Conservation (phyloP, 37 sponge, comb jelly and placozoan genomes). For the Aphrocallistes beatrix region DNA sequence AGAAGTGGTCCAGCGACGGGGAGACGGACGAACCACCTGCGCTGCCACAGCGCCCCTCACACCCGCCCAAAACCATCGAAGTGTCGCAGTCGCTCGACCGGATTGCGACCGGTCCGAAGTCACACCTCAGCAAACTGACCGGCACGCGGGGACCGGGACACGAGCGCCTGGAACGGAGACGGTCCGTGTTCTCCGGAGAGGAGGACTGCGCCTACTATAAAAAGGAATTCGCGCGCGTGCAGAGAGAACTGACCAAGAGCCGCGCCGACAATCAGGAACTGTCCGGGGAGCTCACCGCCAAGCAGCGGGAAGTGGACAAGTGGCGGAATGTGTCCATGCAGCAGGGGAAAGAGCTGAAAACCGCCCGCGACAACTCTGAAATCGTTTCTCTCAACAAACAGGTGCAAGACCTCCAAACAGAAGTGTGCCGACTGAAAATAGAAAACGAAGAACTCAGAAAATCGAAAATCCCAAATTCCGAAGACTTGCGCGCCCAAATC, state of each 20-base stretch:
- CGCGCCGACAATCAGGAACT: not conserved
- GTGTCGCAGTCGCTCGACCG: not conserved
- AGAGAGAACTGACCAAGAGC: not conserved
- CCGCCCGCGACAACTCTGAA: not conserved
- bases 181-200: not conserved
- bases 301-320: not conserved
- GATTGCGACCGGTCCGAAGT: not conserved
- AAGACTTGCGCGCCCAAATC: not conserved
- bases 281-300: not conserved
- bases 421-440: not conserved
- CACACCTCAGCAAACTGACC: not conserved
- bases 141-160: not conserved
- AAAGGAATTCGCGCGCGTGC: not conserved
- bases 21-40: not conserved
- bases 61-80: not conserved
- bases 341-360: not conserved
- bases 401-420: not conserved
- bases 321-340: not conserved
- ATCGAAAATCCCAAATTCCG: not conserved
- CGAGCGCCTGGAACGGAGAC: not conserved
- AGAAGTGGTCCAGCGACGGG: not conserved
- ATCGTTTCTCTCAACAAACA: not conserved
- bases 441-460: not conserved
- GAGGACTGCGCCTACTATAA: not conserved
- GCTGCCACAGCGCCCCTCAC: not conserved